Evolutionary conservation across 1,140 invertebrate species (phyloP).

Genomic region (Bombus turneri): DNA sequence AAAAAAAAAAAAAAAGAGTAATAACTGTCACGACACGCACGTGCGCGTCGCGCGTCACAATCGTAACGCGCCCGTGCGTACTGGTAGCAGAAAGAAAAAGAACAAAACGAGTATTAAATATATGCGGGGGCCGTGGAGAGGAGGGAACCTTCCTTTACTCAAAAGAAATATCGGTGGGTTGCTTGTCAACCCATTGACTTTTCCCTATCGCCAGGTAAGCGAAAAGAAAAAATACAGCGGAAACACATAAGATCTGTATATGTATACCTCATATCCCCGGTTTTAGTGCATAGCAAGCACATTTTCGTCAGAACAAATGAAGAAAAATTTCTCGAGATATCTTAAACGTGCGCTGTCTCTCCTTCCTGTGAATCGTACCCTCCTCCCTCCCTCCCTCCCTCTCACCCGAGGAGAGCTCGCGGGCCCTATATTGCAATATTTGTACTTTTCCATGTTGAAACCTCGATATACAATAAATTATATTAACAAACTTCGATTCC

Average conservation of each 20-base stretch:
- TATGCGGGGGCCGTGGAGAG: slow-evolving; percentile 81
- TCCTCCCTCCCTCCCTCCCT: slow-evolving; percentile 76
- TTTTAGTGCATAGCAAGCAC: slow-evolving; percentile 49
- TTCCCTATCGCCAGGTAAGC: slow-evolving; percentile 39
- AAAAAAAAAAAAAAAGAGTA: slow-evolving; percentile 48
- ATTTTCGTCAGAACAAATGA: slow-evolving; percentile 24
- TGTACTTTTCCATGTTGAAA: slow-evolving; percentile 84
- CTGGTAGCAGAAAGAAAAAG: slow-evolving; percentile 46
- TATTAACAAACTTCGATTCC: slow-evolving; percentile 82
- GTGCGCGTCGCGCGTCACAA: slow-evolving; percentile 57
- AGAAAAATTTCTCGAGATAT: slow-evolving; percentile 23
- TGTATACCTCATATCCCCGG: slow-evolving; percentile 58
- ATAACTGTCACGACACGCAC: slow-evolving; percentile 70
- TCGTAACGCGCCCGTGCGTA: slow-evolving; percentile 64
- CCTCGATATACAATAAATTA: slow-evolving; percentile 84
- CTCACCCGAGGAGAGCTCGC: slow-evolving; percentile 81
- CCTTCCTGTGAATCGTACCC: slow-evolving; percentile 63
- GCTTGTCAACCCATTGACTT: slow-evolving; percentile 28
- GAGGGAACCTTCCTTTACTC: slow-evolving; percentile 80
- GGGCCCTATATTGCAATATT: slow-evolving; percentile 83
- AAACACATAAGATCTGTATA: slow-evolving; percentile 41
- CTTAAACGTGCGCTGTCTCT: slow-evolving; percentile 66
- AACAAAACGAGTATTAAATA: slow-evolving; percentile 81
- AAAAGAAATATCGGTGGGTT: slow-evolving; percentile 25
- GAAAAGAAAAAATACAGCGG: slow-evolving; percentile 39